Conservation (phyloP, 2,113 vertebrate species). For the Maccullochella peelii region DNA sequence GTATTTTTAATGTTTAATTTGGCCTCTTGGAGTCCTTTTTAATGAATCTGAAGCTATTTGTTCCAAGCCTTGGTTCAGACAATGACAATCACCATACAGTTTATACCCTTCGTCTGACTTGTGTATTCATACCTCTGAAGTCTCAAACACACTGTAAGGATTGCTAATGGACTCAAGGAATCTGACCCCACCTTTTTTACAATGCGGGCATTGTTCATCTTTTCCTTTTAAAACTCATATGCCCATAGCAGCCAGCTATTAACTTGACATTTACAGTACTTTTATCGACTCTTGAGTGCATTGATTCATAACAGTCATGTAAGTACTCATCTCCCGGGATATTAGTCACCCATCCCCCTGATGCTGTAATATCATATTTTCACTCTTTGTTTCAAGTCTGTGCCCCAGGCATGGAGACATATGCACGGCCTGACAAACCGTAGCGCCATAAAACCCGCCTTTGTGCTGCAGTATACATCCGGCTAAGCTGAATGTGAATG, state of each 20-base stretch:
- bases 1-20: constrained; percentile 16
- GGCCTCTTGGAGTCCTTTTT: constrained; percentile 1
- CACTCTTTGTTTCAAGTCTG: constrained; percentile 64
- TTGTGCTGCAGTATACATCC: constrained; percentile 73
- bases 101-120: constrained; percentile 31
- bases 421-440: constrained; percentile 65
- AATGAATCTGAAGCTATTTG: background rate
- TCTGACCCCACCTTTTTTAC: constrained; percentile 77
- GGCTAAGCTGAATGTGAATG: constrained; percentile 69
- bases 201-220: constrained; percentile 76
- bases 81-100: background rate
- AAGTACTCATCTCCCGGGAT: constrained; percentile 68
- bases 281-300: constrained; percentile 77
- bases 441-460: constrained; percentile 72
- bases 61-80: background rate
- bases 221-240: constrained; percentile 76
- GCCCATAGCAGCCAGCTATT: constrained; percentile 65
- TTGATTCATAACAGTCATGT: constrained; percentile 81
- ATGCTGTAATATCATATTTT: constrained; percentile 78
- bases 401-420: constrained; percentile 69
- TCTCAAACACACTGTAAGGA: constrained; percentile 43
- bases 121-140: constrained; percentile 31
- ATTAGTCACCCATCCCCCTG: constrained; percentile 70
- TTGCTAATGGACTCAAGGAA: constrained; percentile 67
- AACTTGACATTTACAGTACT: constrained; percentile 80